A percentile compares a stretch with the other conserved stretches of the same genome.
phyloP scores from a whole-genome alignment of 2,797 vertebrate genomes.

The Lycodopsis pacificus region DNA sequence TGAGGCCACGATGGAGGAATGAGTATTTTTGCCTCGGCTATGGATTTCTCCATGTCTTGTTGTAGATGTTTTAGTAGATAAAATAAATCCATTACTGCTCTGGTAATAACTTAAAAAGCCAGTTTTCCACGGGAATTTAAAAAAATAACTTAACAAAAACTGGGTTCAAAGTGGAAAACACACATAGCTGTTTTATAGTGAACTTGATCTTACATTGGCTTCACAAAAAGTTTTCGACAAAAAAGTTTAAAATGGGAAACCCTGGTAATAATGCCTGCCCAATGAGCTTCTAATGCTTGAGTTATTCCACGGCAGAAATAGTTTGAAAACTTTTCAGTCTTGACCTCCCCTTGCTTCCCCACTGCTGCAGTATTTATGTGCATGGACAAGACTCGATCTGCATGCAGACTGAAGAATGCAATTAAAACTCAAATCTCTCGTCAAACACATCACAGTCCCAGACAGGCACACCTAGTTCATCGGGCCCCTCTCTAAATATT shows the following conservation, averaged over 20 bases:
- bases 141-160: constrained; percentile 17
- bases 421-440: constrained; percentile 84
- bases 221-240: constrained; percentile 10
- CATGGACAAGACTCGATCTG: constrained; percentile 55
- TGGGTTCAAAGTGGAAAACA: neutral
- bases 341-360: constrained; percentile 35
- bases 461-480: constrained; percentile 67
- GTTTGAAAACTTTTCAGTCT: constrained; percentile 37
- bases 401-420: constrained; percentile 75
- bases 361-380: constrained; percentile 37
- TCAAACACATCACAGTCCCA: constrained; percentile 79
- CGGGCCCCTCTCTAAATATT: constrained; percentile 81
- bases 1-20: neutral
- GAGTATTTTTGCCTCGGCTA: neutral
- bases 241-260: neutral
- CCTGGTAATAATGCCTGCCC: neutral
- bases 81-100: constrained; percentile 2
- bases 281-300: neutral
- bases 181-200: neutral
- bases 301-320: neutral
- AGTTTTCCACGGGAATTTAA: constrained; percentile 7
- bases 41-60: constrained; percentile 12
- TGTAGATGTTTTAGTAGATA: constrained; percentile 1
- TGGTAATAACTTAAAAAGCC: constrained; percentile 4
- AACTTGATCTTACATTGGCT: neutral